These are phyloP conservation scores for Caracal caracal DNA, from an alignment of 2,113 vertebrate species.

Conservation along the genomic window DNA sequence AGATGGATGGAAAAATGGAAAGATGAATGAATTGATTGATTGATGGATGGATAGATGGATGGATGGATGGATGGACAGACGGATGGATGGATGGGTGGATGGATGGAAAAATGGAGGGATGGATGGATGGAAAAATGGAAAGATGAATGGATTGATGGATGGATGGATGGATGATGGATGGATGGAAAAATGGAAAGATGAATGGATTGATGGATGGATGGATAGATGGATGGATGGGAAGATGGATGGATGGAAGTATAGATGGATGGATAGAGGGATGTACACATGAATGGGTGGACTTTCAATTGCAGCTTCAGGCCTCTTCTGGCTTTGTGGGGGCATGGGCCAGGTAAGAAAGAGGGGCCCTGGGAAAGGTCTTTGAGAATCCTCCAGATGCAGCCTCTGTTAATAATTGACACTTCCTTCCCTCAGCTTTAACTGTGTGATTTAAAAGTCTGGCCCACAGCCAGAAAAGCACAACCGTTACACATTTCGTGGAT, in stretches of 20 bases:
- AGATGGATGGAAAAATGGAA: no score
- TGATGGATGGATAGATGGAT: not conserved
- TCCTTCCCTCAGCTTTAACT: constrained; percentile 42
- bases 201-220: not conserved
- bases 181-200: not conserved
- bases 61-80: not conserved
- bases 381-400: not conserved
- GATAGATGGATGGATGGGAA: no score
- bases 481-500: constrained; percentile 30
- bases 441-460: constrained; percentile 50
- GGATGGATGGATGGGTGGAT: not conserved
- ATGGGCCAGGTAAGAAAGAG: not conserved
- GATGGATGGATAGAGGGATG: not conserved
- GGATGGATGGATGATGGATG: not conserved
- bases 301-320: not conserved
- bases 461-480: constrained; percentile 33
- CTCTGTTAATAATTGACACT: constrained; percentile 29
- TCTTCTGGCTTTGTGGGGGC: not conserved
- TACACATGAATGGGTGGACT: not conserved
- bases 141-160: no score
- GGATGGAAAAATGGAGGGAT: not conserved
- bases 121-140: not conserved
- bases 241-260: not conserved
- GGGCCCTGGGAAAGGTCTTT: not conserved
- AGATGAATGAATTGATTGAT: no score